Conservation (phyloP, 2,113 vertebrate genomes). For the Amazona guildingii region DNA sequence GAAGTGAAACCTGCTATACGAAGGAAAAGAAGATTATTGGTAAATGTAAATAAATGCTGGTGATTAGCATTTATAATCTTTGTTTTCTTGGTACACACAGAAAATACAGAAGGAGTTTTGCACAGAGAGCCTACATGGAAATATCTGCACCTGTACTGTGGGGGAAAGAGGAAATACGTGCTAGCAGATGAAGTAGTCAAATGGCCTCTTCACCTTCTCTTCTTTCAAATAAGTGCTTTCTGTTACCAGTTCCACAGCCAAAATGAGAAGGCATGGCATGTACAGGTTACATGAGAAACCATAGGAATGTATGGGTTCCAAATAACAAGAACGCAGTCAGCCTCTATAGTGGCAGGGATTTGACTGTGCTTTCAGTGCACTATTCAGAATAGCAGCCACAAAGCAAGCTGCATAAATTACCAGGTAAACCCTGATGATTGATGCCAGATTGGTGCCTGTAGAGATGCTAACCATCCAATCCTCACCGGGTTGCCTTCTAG, state of each 20-base stretch:
- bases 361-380: neutral
- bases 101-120: neutral
- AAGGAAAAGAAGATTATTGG: neutral
- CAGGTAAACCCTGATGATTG: neutral
- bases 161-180: neutral
- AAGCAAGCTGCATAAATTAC: neutral
- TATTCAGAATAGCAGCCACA: neutral
- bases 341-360: neutral
- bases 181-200: neutral
- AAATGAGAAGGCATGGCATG: neutral
- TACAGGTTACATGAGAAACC: rapidly evolving
- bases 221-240: neutral
- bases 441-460: rapidly evolving
- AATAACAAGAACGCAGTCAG: neutral
- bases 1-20: neutral
- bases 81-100: neutral
- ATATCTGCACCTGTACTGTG: neutral
- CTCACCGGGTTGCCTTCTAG: neutral
- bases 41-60: neutral
- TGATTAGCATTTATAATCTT: neutral
- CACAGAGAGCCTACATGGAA: neutral
- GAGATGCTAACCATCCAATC: neutral
- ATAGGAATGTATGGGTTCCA: neutral
- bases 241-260: neutral
- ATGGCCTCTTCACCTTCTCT: neutral